Conservation (phyloP, 2,797 vertebrate species). For the Hozukius guyotensis region DNA sequence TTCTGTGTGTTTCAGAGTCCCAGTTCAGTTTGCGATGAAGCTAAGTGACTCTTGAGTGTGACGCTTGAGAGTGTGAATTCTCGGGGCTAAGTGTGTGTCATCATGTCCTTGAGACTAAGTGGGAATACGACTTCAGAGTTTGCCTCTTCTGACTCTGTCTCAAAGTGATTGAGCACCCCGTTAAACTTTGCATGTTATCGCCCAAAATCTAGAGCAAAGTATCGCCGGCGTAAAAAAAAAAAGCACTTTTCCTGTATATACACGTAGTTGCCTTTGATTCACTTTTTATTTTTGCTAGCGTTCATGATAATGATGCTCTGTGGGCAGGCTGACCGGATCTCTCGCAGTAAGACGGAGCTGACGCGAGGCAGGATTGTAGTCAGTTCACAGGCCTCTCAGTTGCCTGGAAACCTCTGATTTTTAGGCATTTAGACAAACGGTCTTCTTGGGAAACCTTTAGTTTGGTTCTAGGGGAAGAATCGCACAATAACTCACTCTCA, state of each 20-base stretch:
- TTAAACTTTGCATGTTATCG: constrained; percentile 31
- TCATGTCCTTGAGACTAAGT: constrained; percentile 75
- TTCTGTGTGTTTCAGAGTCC: constrained; percentile 49
- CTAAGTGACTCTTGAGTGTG: constrained; percentile 69
- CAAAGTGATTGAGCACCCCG: constrained; percentile 33
- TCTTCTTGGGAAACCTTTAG: neutral
- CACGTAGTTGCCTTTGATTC: neutral
- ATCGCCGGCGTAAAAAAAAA: neutral
- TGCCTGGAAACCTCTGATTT: neutral
- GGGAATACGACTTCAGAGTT: constrained; percentile 53
- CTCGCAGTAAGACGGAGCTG: neutral
- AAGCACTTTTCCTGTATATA: neutral
- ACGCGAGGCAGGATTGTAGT: neutral
- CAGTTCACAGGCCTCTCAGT: neutral
- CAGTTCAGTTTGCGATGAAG: constrained; percentile 60
- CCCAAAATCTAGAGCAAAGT: constrained; percentile 4
- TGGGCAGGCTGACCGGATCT: neutral
- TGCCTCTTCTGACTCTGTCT: constrained; percentile 38
- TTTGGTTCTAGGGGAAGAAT: neutral
- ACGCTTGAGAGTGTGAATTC: constrained; percentile 52
- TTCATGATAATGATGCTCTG: neutral
- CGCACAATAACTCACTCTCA: no score
- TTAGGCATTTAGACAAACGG: neutral
- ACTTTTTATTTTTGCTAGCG: neutral
- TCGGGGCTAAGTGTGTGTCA: constrained; percentile 57